These are phyloP conservation scores for Anthopleura xanthogrammica DNA, from an alignment of 92 coral and sea anemone species.

Conservation along the genomic window DNA sequence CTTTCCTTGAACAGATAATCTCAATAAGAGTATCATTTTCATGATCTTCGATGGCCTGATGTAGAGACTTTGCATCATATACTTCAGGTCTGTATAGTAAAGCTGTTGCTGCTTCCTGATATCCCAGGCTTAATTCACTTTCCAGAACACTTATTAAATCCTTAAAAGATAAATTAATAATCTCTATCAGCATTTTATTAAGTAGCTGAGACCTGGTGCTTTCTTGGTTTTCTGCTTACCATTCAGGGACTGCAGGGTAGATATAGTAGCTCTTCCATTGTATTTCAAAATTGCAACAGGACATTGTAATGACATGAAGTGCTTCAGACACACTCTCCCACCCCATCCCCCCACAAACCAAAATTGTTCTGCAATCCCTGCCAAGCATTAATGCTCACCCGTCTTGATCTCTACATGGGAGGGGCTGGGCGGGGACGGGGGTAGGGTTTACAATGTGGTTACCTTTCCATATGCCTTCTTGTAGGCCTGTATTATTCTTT, in stretches of 20 bases:
- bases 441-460: neutral
- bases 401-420: too few relatives aligned
- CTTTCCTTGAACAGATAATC: slow-evolving; percentile 65
- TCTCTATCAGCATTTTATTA: too few relatives aligned
- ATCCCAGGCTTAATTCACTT: slow-evolving; percentile 60
- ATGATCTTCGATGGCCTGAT: slow-evolving; percentile 50
- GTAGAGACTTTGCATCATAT: slow-evolving; percentile 63
- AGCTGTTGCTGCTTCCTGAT: slow-evolving; percentile 51
- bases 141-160: slow-evolving; percentile 52
- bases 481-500: slow-evolving; percentile 51
- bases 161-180: slow-evolving; percentile 19
- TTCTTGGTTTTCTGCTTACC: too few relatives aligned
- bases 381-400: too few relatives aligned
- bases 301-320: too few relatives aligned
- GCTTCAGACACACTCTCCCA: too few relatives aligned
- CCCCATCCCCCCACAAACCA: too few relatives aligned
- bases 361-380: too few relatives aligned
- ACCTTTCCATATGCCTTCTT: slow-evolving; percentile 63
- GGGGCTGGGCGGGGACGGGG: too few relatives aligned
- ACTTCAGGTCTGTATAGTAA: slow-evolving; percentile 59
- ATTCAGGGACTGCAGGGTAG: too few relatives aligned
- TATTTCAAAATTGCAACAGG: neutral
- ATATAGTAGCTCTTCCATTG: too few relatives aligned
- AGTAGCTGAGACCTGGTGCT: too few relatives aligned
- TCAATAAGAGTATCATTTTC: slow-evolving; percentile 57